These are phyloP conservation scores for Macrosteles quadrilineatus DNA, from an alignment of 1,140 invertebrate species.

Conservation along the genomic window DNA sequence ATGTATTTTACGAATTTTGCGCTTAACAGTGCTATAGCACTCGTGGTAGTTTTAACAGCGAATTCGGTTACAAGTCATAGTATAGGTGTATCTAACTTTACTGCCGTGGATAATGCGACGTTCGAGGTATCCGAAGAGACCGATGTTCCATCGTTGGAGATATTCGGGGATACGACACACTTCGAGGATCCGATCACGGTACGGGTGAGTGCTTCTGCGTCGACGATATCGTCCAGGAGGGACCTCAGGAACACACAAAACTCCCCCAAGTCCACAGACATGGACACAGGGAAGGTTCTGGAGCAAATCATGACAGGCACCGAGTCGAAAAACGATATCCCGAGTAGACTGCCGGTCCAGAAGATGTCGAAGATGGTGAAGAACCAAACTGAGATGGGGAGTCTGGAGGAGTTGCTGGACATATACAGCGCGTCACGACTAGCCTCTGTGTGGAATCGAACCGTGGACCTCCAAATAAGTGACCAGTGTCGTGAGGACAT, in stretches of 20 bases:
- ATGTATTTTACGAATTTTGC: too few species aligned
- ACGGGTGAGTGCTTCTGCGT: background rate
- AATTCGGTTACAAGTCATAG: too few species aligned
- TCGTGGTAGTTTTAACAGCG: too few species aligned
- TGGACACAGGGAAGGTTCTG: background rate
- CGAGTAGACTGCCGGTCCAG: background rate
- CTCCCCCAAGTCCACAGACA: background rate
- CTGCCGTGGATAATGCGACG: too few species aligned
- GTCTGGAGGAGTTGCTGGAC: conserved; percentile 51
- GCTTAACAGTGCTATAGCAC: too few species aligned
- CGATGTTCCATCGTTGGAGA: too few species aligned
- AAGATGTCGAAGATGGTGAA: background rate
- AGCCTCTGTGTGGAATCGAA: conserved; percentile 48
- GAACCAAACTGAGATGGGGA: conserved; percentile 40
- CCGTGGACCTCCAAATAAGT: conserved; percentile 46
- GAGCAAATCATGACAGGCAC: background rate
- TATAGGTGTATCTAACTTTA: too few species aligned
- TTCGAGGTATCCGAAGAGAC: too few species aligned
- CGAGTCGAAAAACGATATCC: background rate
- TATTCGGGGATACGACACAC: too few species aligned
- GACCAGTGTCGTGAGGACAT: conserved; percentile 60
- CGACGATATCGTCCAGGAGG: background rate
- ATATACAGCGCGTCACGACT: conserved; percentile 53
- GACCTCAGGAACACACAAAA: background rate
- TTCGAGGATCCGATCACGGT: too few species aligned